A percentile compares a stretch with the other conserved stretches of the same genome.
These are phyloP conservation scores for Serrognathus titanus DNA, from an alignment of 2,888 invertebrate genomes.

Conservation along the genomic window DNA sequence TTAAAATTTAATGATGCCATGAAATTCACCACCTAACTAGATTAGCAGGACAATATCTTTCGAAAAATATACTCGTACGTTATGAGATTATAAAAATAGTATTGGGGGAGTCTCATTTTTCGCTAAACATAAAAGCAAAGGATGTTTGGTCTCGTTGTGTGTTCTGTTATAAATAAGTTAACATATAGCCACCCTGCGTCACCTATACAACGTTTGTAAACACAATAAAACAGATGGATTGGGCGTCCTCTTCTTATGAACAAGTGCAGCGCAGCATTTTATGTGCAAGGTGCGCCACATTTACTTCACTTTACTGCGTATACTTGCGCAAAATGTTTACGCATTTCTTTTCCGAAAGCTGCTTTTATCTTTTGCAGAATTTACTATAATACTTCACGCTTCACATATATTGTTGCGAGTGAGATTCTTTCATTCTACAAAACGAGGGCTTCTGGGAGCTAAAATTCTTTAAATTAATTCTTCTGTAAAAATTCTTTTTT, in stretches of 20 bases:
- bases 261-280: conserved; percentile 30
- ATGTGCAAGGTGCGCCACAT: conserved; percentile 19
- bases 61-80: too few relatives aligned
- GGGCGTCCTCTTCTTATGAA: conserved; percentile 31
- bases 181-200: conserved; percentile 30
- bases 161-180: conserved; percentile 38
- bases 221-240: conserved; percentile 36
- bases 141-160: conserved; percentile 41
- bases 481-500: too few relatives aligned
- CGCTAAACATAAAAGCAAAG: conserved; percentile 34
- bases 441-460: too few relatives aligned
- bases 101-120: conserved; percentile 23
- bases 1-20: too few relatives aligned
- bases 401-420: too few relatives aligned
- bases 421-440: too few relatives aligned
- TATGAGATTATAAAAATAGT: conserved; percentile 11
- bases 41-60: too few relatives aligned
- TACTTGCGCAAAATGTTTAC: background rate
- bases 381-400: too few relatives aligned
- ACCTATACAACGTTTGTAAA: conserved; percentile 35
- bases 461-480: too few relatives aligned
- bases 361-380: too few relatives aligned
- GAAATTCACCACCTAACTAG: too few relatives aligned
- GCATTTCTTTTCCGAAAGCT: background rate
- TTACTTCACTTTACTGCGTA: background rate